Conservation (phyloP, 92 coral and sea anemone genomes). For the Micromussa lordhowensis region DNA sequence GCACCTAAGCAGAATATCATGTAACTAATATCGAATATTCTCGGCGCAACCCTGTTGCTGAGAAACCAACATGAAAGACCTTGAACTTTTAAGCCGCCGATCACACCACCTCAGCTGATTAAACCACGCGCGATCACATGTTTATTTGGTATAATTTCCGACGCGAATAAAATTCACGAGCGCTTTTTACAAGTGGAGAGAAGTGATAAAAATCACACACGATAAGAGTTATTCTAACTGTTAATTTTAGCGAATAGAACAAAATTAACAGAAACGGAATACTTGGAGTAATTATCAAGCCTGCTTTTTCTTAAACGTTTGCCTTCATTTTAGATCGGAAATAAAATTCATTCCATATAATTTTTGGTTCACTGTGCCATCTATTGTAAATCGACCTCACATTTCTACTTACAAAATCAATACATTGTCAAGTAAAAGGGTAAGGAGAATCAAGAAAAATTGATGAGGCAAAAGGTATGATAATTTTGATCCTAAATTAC, state of each 20-base stretch:
- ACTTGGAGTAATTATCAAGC: neutral
- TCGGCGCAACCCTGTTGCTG: neutral
- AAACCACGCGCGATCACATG: neutral
- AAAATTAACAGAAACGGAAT: neutral
- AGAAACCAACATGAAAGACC: neutral
- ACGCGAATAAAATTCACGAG: neutral
- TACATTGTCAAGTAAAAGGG: too few species aligned
- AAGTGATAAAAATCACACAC: neutral
- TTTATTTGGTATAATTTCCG: neutral
- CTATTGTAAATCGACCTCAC: too few species aligned
- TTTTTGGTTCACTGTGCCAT: neutral
- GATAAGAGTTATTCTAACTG: neutral
- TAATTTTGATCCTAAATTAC: too few species aligned
- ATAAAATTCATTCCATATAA: neutral
- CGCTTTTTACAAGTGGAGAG: neutral
- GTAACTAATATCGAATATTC: neutral
- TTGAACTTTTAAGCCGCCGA: neutral
- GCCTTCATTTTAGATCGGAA: neutral
- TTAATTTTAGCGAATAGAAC: neutral
- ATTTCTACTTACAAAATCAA: too few species aligned
- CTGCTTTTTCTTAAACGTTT: neutral
- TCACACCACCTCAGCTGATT: conserved; percentile 1
- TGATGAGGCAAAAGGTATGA: too few species aligned
- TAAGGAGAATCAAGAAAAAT: too few species aligned
- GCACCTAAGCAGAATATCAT: neutral